phyloP scores from a whole-genome alignment of 2,888 invertebrate genomes.

The Limnephilus rhombicus region DNA sequence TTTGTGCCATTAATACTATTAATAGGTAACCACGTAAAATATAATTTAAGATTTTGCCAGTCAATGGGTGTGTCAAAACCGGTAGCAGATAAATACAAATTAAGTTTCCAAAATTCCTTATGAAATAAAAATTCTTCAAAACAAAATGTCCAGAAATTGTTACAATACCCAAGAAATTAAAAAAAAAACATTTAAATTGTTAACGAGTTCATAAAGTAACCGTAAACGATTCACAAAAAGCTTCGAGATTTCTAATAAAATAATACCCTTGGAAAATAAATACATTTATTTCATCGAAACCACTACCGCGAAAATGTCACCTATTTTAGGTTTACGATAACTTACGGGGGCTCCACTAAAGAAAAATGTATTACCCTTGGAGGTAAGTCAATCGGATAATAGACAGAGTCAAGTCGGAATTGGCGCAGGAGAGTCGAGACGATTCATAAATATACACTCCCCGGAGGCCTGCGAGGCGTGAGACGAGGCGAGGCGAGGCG shows the following conservation, averaged over 20 bases:
- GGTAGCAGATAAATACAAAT: too few relatives aligned
- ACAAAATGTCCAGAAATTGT: too few relatives aligned
- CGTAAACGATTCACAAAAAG: neutral
- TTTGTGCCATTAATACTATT: too few relatives aligned
- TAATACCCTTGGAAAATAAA: neutral
- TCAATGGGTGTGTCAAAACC: too few relatives aligned
- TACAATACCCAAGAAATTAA: too few relatives aligned
- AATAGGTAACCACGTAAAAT: too few relatives aligned
- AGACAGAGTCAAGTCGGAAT: slow-evolving; percentile 30
- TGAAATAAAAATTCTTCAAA: too few relatives aligned
- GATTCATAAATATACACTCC: slow-evolving; percentile 43
- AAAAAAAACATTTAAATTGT: neutral
- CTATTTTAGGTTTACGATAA: neutral
- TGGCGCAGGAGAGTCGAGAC: slow-evolving; percentile 15
- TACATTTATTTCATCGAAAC: neutral
- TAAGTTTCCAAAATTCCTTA: too few relatives aligned
- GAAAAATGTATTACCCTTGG: slow-evolving; percentile 20
- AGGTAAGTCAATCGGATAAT: slow-evolving; percentile 43
- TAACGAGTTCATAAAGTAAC: neutral
- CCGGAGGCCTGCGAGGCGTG: neutral
- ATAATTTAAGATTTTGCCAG: too few relatives aligned
- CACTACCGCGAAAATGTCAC: neutral
- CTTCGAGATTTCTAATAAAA: neutral
- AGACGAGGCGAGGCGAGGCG: neutral
- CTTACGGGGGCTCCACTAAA: neutral